Evolutionary conservation across 2,797 vertebrate species (phyloP).

Genomic region (Dipus sagitta): DNA sequence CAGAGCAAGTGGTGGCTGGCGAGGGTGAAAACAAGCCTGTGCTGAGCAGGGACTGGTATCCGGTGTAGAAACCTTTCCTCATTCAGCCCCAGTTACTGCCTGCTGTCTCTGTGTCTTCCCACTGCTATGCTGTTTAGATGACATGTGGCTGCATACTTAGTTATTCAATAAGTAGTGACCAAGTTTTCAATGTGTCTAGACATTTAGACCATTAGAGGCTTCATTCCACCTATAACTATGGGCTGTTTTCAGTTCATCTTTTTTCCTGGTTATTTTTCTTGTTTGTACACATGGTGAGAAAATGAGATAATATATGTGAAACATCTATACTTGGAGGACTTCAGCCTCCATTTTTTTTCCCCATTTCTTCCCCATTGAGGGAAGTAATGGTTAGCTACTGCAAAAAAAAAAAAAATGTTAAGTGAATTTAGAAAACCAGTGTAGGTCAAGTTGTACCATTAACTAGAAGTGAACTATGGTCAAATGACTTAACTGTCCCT

Average conservation of each 20-base stretch:
- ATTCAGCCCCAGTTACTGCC: neutral
- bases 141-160: neutral
- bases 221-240: neutral
- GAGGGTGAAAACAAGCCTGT: neutral
- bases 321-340: neutral
- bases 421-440: constrained; percentile 30
- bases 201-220: neutral
- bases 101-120: neutral
- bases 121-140: neutral
- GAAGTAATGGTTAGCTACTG: neutral
- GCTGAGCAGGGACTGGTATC: neutral
- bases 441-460: neutral
- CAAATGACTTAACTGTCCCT: neutral
- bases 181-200: neutral
- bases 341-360: neutral
- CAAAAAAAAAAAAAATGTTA: neutral
- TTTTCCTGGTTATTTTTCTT: constrained; percentile 40
- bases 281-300: neutral
- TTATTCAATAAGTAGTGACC: neutral
- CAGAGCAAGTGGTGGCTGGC: neutral
- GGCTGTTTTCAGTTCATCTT: neutral
- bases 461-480: neutral
- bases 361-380: neutral
- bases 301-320: neutral
- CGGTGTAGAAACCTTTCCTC: neutral